Evolutionary conservation across 2,797 vertebrate species (phyloP).

Genomic region (Thalassophryne amazonica): DNA sequence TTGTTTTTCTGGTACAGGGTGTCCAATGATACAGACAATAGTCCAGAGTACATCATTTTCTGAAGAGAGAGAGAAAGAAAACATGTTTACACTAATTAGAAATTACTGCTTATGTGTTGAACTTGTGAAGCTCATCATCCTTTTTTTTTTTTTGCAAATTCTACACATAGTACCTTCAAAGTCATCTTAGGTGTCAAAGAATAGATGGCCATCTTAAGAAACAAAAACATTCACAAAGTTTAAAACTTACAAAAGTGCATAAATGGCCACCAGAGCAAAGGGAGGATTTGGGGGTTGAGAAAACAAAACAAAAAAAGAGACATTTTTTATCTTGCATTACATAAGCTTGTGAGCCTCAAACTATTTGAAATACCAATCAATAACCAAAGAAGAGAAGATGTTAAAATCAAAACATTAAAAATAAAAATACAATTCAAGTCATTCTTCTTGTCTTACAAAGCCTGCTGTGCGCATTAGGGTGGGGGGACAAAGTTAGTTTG

Average conservation of each 20-base stretch:
- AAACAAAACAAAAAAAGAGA: slow-evolving; percentile 36
- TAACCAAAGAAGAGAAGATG: slow-evolving; percentile 45
- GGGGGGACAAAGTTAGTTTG: slow-evolving; percentile 42
- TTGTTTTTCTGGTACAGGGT: background rate
- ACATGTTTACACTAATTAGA: too few species aligned
- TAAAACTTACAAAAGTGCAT: slow-evolving; percentile 75
- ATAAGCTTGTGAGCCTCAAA: slow-evolving; percentile 46
- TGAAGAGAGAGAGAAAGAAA: too few species aligned
- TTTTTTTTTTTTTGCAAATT: background rate
- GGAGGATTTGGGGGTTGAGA: slow-evolving; percentile 12
- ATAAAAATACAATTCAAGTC: slow-evolving; percentile 64
- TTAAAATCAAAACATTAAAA: slow-evolving; percentile 44
- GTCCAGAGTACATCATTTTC: background rate
- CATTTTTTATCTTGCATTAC: slow-evolving; percentile 22
- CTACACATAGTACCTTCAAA: slow-evolving; percentile 54
- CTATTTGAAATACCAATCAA: slow-evolving; percentile 52
- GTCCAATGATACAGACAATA: background rate
- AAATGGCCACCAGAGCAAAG: slow-evolving; percentile 60
- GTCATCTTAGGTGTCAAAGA: slow-evolving; percentile 40
- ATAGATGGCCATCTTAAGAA: slow-evolving; percentile 50
- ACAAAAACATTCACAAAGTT: slow-evolving; percentile 65
- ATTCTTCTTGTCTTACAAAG: slow-evolving; percentile 74
- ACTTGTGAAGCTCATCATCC: too few species aligned
- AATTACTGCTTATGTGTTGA: too few species aligned
- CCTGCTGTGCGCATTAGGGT: slow-evolving; percentile 68